Base-by-base conservation (phyloP, 2,113 vertebrate genomes). In the Paramormyrops kingsleyae region DNA sequence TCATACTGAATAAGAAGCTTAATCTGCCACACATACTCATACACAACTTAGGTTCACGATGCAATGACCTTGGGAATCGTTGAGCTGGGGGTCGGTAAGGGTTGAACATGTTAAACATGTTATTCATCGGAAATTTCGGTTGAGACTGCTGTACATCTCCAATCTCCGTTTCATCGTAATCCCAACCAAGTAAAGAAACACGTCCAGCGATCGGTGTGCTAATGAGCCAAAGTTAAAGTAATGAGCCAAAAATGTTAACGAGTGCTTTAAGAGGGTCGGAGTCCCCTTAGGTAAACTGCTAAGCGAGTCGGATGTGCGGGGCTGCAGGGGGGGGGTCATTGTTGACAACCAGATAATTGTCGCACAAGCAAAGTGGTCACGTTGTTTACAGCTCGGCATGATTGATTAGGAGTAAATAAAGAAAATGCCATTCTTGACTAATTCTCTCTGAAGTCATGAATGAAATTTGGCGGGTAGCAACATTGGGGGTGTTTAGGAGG, bases 301-400 rank as follows among this genome's bases (percentile, higher is more conserved):
- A 80, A 42, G 31, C 31, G 74, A 80, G 74, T 80, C 74, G 35
- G 74, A 80, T 80, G 74, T 39, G 35, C 35, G 15, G 74, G 74
- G 13, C 1, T 39, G 52, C 52, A 5, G 52, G 35, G 35, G 35
- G 35, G 24, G 62, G 62, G 62, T 13, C 62, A 77, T 77, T 77
- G 35, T 77, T 77, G 74, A 77, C 74, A 77, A 77, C 74, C 74
- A 80, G 35, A 80, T 80, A 80, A 80, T 80, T 80, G 74, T 80
- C 35, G 35, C 74, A 80, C 74, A 42, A 80, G 35, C 74, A 42
- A 80, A 80, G 74, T 80, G 31, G 74, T 80, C 74, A 80, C 31
- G 35, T 80, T 80, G 31, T 80, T 80, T 80, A 42, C 74, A 80
- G 31, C 74, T 80, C 35, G 35, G 31, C 74, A 39, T 80, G 74